Evolutionary conservation across 2,888 invertebrate species (phyloP).

Genomic region (Colletes collaris): DNA sequence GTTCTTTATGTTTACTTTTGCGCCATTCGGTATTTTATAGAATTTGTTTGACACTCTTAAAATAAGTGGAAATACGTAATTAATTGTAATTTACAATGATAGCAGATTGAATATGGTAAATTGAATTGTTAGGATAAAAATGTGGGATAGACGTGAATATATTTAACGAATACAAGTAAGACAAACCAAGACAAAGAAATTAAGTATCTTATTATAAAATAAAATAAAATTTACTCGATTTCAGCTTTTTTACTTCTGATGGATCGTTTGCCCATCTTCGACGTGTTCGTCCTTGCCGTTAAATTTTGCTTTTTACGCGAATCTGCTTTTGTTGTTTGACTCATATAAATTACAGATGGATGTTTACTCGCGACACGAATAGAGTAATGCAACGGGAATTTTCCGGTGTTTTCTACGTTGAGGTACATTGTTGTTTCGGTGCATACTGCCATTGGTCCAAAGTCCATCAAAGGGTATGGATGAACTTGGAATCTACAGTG

Average conservation of each 20-base stretch:
- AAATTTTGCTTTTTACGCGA: slow-evolving; percentile 27
- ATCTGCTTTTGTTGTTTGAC: neutral
- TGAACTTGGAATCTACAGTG: slow-evolving; percentile 85
- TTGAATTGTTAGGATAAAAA: no score
- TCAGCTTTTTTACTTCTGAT: slow-evolving; percentile 39
- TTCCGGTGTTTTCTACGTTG: slow-evolving; percentile 86
- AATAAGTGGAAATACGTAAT: no score
- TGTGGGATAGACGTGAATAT: no score
- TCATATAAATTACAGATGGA: slow-evolving; percentile 26
- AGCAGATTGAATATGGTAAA: no score
- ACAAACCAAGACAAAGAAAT: no score
- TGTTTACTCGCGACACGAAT: slow-evolving; percentile 7
- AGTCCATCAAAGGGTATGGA: slow-evolving; percentile 85
- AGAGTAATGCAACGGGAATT: slow-evolving; percentile 85
- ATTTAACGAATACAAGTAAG: no score
- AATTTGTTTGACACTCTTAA: no score
- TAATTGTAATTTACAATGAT: no score
- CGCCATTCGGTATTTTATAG: no score
- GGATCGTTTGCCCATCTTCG: slow-evolving; percentile 63
- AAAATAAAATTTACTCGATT: slow-evolving; percentile 27
- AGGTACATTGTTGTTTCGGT: slow-evolving; percentile 84
- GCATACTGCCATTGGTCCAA: slow-evolving; percentile 85
- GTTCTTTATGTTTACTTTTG: no score
- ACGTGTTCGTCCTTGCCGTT: neutral
- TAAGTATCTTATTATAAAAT: no score